Evolutionary conservation across 2,888 invertebrate species (phyloP).

Genomic region (Strigamia transsilvanica): DNA sequence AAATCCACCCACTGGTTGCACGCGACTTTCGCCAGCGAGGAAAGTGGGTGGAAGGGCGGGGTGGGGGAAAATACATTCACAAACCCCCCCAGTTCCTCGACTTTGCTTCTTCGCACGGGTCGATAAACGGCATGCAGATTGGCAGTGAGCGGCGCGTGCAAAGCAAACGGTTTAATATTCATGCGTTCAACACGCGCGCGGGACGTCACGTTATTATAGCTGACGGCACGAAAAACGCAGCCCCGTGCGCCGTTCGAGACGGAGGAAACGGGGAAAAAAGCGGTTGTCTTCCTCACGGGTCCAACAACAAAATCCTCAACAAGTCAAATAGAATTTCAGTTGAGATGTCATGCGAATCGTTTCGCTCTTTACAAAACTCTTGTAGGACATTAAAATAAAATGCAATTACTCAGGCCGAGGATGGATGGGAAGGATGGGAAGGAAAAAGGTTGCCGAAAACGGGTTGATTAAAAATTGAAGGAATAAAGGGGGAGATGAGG

Average conservation of each 20-base stretch:
- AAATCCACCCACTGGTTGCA: slow-evolving; percentile 38
- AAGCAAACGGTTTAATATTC: slow-evolving; percentile 38
- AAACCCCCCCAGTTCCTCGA: neutral
- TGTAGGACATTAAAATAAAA: slow-evolving; percentile 22
- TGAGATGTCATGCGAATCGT: slow-evolving; percentile 20
- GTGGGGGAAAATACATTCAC: neutral
- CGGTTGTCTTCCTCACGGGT: slow-evolving; percentile 34
- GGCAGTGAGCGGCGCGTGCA: slow-evolving; percentile 34
- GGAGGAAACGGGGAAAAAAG: neutral
- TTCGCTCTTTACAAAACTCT: slow-evolving; percentile 28
- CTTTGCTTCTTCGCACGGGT: slow-evolving; percentile 4
- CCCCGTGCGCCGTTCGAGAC: neutral
- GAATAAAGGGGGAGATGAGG: neutral
- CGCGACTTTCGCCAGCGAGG: neutral
- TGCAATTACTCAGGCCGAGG: neutral
- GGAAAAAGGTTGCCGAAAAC: slow-evolving; percentile 32
- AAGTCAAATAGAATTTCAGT: slow-evolving; percentile 21
- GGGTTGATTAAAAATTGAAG: slow-evolving; percentile 43
- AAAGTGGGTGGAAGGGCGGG: neutral
- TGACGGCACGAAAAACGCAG: neutral
- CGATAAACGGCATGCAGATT: slow-evolving; percentile 38
- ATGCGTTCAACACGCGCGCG: slow-evolving; percentile 33
- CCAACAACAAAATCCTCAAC: slow-evolving; percentile 30
- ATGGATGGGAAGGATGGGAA: neutral
- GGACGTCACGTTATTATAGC: slow-evolving; percentile 28